phyloP scores from a whole-genome alignment of 2,888 invertebrate species.

The Tiliacea citrago region DNA sequence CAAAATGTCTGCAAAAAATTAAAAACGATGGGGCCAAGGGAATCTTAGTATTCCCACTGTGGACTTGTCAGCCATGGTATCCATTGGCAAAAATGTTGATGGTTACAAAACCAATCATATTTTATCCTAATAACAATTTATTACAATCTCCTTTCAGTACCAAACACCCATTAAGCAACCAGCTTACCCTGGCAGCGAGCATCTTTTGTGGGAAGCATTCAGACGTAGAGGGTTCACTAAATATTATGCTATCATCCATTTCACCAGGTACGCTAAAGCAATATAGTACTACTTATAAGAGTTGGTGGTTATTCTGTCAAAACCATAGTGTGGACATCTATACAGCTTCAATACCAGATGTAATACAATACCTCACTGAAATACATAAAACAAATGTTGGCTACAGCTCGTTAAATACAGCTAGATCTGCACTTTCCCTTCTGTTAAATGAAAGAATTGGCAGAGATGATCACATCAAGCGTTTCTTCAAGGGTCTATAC shows the following conservation, averaged over 20 bases:
- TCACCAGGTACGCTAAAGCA: neutral
- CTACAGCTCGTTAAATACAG: no score
- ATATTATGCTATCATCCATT: conserved; percentile 1
- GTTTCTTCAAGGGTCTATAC: no score
- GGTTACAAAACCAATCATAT: neutral
- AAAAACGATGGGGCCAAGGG: neutral
- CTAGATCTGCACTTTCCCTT: no score
- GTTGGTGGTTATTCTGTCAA: neutral
- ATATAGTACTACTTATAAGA: neutral
- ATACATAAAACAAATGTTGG: no score
- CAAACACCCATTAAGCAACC: neutral
- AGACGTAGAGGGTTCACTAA: neutral
- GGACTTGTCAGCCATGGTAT: neutral
- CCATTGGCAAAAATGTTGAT: neutral
- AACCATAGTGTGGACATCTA: neutral
- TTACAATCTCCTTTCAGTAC: neutral
- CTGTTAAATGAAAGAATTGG: no score
- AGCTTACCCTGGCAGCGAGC: neutral
- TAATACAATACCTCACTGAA: no score
- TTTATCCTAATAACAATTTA: neutral
- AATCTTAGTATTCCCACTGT: neutral
- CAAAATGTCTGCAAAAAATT: no score
- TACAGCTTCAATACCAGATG: neutral
- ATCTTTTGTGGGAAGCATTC: neutral
- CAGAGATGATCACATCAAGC: no score